A percentile compares a stretch with the other conserved stretches of the same genome.
Conservation (phyloP, 2,888 invertebrate species). For the Epirrhoe tristata region DNA sequence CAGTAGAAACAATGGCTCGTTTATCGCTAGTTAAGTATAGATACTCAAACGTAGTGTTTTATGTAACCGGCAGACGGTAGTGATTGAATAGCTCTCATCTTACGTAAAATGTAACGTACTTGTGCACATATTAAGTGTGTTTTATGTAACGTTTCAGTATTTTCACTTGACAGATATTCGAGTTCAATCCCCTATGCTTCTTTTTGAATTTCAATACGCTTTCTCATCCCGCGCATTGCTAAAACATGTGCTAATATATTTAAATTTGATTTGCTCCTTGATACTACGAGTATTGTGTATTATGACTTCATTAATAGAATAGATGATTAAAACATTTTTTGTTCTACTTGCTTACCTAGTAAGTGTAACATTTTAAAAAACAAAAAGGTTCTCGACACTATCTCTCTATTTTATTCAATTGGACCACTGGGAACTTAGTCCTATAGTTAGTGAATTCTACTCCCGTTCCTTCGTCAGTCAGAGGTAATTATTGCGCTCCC, state of each 20-base stretch:
- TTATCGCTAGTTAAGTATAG: slow-evolving; percentile 51
- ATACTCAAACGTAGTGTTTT: slow-evolving; percentile 52
- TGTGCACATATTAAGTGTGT: slow-evolving; percentile 65
- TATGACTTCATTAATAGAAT: not conserved
- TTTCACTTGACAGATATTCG: slow-evolving; percentile 47
- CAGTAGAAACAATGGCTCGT: slow-evolving; percentile 53
- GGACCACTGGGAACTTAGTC: too few species aligned
- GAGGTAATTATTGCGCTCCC: too few species aligned
- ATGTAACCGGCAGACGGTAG: slow-evolving; percentile 73
- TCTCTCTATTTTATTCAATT: too few species aligned
- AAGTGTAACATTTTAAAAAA: too few species aligned
- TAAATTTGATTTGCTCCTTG: not conserved
- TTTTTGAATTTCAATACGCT: slow-evolving; percentile 36
- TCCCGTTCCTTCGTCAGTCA: too few species aligned
- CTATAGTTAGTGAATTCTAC: too few species aligned
- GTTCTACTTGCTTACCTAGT: not conserved
- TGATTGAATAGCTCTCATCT: slow-evolving; percentile 79
- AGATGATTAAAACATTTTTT: not conserved
- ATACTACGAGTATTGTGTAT: too few species aligned
- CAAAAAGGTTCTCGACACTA: too few species aligned
- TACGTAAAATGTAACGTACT: slow-evolving; percentile 77
- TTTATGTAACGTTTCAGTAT: slow-evolving; percentile 66
- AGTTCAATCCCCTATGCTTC: slow-evolving; percentile 40
- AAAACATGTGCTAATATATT: slow-evolving; percentile 12
- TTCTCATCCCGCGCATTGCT: slow-evolving; percentile 21